Evolutionary conservation across 2,797 vertebrate species (phyloP).

Genomic region (Sebastes itinus): DNA sequence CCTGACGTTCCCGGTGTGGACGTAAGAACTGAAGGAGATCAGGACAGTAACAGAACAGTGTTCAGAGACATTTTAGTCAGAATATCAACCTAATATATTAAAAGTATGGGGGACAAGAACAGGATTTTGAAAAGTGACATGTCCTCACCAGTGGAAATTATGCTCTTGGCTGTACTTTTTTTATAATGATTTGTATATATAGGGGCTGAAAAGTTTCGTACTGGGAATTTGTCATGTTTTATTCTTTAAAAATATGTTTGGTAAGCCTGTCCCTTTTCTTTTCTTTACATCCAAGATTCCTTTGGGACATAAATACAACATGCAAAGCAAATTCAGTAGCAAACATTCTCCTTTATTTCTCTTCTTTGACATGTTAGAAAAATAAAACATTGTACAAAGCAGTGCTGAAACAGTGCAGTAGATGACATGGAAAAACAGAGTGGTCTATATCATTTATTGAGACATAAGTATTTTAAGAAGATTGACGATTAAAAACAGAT

Average conservation of each 20-base stretch:
- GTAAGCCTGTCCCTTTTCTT: neutral
- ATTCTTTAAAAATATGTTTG: neutral
- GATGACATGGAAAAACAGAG: conserved; percentile 41
- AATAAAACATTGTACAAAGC: conserved; percentile 58
- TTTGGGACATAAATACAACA: conserved; percentile 1
- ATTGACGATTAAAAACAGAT: conserved; percentile 56
- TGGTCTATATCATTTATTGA: conserved; percentile 2
- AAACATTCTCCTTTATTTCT: conserved; percentile 70
- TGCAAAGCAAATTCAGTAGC: conserved; percentile 39
- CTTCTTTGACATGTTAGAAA: conserved; percentile 58
- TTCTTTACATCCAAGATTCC: neutral
- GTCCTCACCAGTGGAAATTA: neutral
- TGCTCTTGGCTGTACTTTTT: neutral
- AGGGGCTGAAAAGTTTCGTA: neutral
- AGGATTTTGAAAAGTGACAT: neutral
- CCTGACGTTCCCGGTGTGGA: no score
- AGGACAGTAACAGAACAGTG: neutral
- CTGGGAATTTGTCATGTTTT: neutral
- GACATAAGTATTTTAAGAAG: conserved; percentile 5
- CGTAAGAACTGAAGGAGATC: neutral
- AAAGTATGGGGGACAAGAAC: neutral
- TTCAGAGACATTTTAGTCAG: neutral
- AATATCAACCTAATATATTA: neutral
- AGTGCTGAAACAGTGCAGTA: conserved; percentile 36
- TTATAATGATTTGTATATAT: neutral